Base-by-base conservation (phyloP, 2,113 vertebrate species). In the Ailuropoda melanoleuca region DNA sequence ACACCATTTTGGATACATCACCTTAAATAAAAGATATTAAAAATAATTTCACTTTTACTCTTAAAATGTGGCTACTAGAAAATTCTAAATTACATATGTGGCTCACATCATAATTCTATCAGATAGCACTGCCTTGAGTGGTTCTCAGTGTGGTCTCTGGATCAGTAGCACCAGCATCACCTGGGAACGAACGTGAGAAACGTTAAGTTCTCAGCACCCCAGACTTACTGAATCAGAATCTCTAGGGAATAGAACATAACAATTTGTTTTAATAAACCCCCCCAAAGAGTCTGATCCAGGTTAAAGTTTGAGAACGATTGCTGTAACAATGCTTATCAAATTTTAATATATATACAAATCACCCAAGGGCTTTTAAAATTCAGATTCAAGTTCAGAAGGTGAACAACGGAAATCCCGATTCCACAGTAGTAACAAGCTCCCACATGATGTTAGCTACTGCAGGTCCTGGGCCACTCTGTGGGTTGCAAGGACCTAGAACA, bases 321-420 rank as follows among this genome's bases (percentile, higher is more conserved):
- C n/a, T 29, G 83, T 46, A 92, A 89, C 18, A n/a, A 8, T 37
- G 23, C 24, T 80, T 83, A 62, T 82, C 70, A 91, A 68, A 96
- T 10, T 96, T 84, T 43, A 93, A 60, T 53, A 13, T 70, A 8
- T 46, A 58, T 17, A 43, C 23, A 53, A 77, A 81, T 64, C 24
- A 39, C 60, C 74, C 75, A 11, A 68, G 6, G 83, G 23, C 34
- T 89, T 84, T 96, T 26, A 50, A 93, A 95, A 89, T 82, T 83
- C 78, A 84, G 83, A 93, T 89, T 85, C 78, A 68, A 94, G 92
- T 93, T 88, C 78, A 88, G 14, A 64, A 58, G 62, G 29, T 74
- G 17, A 90, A 85, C 53, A 11, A 21, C 84, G 6, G 37, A 83
- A 92, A 12, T 92, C 39, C 68, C 83, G 60, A 80, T 56, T 95